A percentile compares a stretch with the other conserved stretches of the same genome.
Evolutionary conservation across 2,113 vertebrate genomes (phyloP).

Genomic region (Nannobrachium achirus): DNA sequence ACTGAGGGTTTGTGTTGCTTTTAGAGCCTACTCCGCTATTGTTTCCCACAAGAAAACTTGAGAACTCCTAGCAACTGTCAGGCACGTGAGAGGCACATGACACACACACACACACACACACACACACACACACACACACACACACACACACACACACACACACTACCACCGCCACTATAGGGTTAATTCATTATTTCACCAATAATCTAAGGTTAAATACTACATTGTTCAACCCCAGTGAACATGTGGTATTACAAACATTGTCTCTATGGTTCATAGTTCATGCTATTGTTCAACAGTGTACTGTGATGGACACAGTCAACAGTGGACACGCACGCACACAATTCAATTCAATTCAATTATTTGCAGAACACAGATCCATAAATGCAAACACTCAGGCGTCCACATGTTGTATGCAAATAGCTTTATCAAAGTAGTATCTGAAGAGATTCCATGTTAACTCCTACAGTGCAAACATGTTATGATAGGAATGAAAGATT

Average conservation of each 20-base stretch:
- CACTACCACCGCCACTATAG: no score
- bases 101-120: not conserved
- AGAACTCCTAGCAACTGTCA: constrained; percentile 36
- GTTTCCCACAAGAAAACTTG: constrained; percentile 8
- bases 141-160: constrained; percentile 3
- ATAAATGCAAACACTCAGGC: not conserved
- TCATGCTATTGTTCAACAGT: not conserved
- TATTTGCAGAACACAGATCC: not conserved
- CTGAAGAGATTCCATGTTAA: not conserved
- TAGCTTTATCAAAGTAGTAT: not conserved
- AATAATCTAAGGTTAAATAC: no score
- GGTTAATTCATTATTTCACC: no score
- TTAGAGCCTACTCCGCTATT: constrained; percentile 24
- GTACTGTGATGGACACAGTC: not conserved
- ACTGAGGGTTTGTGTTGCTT: constrained; percentile 28
- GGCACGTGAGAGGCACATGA: not conserved
- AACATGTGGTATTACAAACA: constrained; percentile 14
- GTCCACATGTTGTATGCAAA: not conserved
- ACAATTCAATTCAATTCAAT: no score
- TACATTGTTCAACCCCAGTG: not conserved
- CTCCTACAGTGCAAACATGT: not conserved
- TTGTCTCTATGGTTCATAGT: constrained; percentile 35
- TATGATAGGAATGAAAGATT: not conserved
- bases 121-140: not conserved
- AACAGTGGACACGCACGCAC: not conserved